These are phyloP conservation scores for Cydia amplana DNA, from an alignment of 1,140 invertebrate genomes.

Conservation along the genomic window DNA sequence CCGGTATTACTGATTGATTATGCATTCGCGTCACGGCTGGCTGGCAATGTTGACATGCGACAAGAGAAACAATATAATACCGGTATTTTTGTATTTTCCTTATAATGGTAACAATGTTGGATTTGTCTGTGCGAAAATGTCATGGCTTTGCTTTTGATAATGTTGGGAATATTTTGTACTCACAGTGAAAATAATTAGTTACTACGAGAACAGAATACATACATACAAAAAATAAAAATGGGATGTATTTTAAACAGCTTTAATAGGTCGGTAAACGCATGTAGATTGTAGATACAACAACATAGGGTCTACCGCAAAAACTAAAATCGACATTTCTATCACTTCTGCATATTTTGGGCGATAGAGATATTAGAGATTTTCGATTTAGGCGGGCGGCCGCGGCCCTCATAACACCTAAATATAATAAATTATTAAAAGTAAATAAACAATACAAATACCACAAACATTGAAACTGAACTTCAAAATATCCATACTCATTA, in stretches of 20 bases:
- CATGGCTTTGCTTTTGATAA: not conserved
- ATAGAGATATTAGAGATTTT: too few relatives aligned
- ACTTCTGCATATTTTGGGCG: too few relatives aligned
- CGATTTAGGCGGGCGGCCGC: too few relatives aligned
- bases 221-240: too few relatives aligned
- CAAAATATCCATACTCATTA: conserved; percentile 53
- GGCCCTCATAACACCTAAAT: not conserved
- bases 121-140: not conserved
- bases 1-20: conserved; percentile 76
- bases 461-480: conserved; percentile 30
- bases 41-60: conserved; percentile 48
- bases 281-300: too few relatives aligned
- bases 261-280: too few relatives aligned
- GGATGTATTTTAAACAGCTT: too few relatives aligned
- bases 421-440: conserved; percentile 19
- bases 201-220: too few relatives aligned
- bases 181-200: too few relatives aligned
- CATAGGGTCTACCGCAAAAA: too few relatives aligned
- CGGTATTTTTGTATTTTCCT: conserved; percentile 31
- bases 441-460: not conserved
- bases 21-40: conserved; percentile 65
- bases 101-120: not conserved
- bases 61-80: conserved; percentile 49
- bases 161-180: not conserved
- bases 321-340: too few relatives aligned